Evolutionary conservation across 1,140 invertebrate genomes (phyloP), one percentile per base, ranked within the genome.

Genomic region (Leptestheria dahalacensis): DNA sequence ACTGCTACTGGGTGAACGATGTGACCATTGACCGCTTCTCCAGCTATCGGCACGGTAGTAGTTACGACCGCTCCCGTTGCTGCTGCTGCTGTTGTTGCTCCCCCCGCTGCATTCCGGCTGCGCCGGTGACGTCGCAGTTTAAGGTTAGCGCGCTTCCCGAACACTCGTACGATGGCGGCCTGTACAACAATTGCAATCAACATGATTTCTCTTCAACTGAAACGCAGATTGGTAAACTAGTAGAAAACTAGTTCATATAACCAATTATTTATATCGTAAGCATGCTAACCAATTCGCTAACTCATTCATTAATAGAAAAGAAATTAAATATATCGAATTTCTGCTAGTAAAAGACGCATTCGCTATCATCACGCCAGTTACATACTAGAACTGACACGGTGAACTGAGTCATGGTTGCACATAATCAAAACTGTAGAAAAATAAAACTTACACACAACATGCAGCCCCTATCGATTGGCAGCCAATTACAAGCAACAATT

Each of bases 11-110:
- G 78, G 61, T 86, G 83, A 2, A 85, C 80, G 24, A 62, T 51
- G 82, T 84, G 15, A 79, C 75, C 55, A 57, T 59, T 68, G 66
- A 6, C 68, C 61, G 54, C 64, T 72, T 6, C 83, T 85, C 64
- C 80, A 82, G 63, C 25, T 64, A 82, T 78, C 58, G 79, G 79
- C 62, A 83, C 82, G 62, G 84, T 80, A 1, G 85, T 85, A n/a
- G 33, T 41, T 6, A 41, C 33, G 6, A 41, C 33, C 15, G 33
- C 33, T 62, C 88, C 71, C 4, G 85, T 80, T 62, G 88, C 85
- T 50, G 85, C 86, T 74, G 88, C 85, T 48, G 85, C 87, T 60
- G 68, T 83, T 87, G 77, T 88, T 85, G 65, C 88, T 86, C 72
- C 54, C 24, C 26, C 47, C 15, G n/a, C 23, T 1, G 46, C 20